Base-by-base conservation (phyloP, 92 coral and sea anemone genomes). In the Nematostella vectensis region DNA sequence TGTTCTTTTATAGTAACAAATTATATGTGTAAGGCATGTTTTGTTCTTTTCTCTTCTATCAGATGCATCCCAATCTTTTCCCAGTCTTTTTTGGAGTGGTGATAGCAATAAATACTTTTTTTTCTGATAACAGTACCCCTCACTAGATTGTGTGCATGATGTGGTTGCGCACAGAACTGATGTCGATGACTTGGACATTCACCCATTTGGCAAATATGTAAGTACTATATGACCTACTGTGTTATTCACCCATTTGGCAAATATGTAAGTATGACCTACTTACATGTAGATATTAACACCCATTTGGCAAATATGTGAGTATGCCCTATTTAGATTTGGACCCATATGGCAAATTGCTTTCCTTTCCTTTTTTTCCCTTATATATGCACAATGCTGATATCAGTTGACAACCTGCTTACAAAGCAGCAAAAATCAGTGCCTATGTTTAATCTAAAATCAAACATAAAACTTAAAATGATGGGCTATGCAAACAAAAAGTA, bases 171-270 rank as follows among this genome's bases (percentile, higher is more conserved):
- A 93, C 51, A 54, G 71, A 22, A 93, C 96, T 36, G 99, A 93
- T 72, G 99, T 93, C 0, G 99, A 93, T 75, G 99, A 93, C 58
- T 76, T 93, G 9, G 99, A 82, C 52, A 70, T 93, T 1, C 99
- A 93, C 58, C 99, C 99, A 13, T 81, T 78, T 68, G 83, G 93
- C 20, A 83, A 72, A 49, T 77, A 77, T 67, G 99, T 93, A 65
- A 68, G 82, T 52, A n/a, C 22, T 10, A 1, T 27, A 12, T 49
- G n/a, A n/a, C 28, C 25, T 21, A 93, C 58, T 76, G 86, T 11
- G 99, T 78, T 52, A 70, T 93, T 1, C 99, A 93, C 58, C 99
- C 99, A 13, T 81, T 78, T 68, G 83, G 93, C 20, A 83, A 72
- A 49, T 77, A 77, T 67, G 99, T 93, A 65, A 68, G 82, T 27